phyloP scores from a whole-genome alignment of 2,113 vertebrate species.

The Kryptolebias marmoratus region DNA sequence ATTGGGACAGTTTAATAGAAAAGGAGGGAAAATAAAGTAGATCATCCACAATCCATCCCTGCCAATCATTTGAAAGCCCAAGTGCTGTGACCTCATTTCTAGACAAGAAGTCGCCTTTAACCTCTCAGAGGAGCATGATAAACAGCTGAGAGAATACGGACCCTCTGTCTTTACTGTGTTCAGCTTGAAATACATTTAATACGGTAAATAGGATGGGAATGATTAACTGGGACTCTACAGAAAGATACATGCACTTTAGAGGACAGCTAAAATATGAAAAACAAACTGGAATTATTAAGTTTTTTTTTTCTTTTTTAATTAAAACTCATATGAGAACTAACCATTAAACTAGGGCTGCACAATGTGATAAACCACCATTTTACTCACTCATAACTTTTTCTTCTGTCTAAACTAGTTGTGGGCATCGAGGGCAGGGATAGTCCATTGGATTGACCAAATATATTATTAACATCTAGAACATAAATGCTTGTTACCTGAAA shows the following conservation, averaged over 20 bases:
- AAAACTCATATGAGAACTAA: not conserved
- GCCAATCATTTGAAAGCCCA: conserved; percentile 66
- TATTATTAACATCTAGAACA: too few species aligned
- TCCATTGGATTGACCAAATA: too few species aligned
- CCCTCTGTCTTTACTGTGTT: conserved; percentile 23
- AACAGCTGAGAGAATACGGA: conserved; percentile 44
- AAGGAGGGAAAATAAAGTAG: conserved; percentile 4
- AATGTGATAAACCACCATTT: too few species aligned
- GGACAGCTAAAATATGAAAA: conserved; percentile 8
- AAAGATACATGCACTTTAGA: conserved; percentile 1
- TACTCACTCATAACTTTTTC: too few species aligned
- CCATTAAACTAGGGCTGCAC: not conserved
- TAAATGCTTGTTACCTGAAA: too few species aligned
- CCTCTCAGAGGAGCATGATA: conserved; percentile 49
- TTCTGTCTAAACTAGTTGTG: too few species aligned
- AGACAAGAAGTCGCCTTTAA: conserved; percentile 25
- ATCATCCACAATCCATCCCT: conserved; percentile 51
- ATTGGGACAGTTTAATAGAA: conserved; percentile 19
- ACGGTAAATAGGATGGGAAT: conserved; percentile 30
- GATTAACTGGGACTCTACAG: conserved; percentile 17
- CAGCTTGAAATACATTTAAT: conserved; percentile 31
- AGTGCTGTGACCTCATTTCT: conserved; percentile 66
- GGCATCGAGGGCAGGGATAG: too few species aligned
- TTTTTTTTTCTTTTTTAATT: too few species aligned
- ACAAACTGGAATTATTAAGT: not conserved